phyloP scores from a whole-genome alignment of 2,113 vertebrate species.

The Callipepla californica region DNA sequence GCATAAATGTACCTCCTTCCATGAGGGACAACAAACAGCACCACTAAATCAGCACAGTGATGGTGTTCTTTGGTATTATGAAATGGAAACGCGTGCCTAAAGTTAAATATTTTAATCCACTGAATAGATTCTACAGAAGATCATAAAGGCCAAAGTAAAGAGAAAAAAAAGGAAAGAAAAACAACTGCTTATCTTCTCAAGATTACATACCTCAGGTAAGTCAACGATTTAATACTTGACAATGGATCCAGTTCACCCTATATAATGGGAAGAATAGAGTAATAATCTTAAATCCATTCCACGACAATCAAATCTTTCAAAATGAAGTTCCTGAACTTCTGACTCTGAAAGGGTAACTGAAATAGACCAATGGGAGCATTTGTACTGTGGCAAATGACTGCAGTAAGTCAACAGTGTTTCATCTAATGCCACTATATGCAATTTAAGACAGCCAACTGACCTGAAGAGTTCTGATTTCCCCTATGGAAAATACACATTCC shows the following conservation, averaged over 20 bases:
- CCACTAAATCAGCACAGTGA: not conserved
- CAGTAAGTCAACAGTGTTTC: not conserved
- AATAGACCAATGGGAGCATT: not conserved
- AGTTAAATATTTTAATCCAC: not conserved
- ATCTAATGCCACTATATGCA: not conserved
- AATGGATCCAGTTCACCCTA: conserved; percentile 95
- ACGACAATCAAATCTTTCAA: not conserved
- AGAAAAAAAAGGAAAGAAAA: not conserved
- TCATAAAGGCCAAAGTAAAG: not conserved
- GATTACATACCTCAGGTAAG: conserved; percentile 87
- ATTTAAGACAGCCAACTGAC: not conserved
- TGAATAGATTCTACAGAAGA: not conserved
- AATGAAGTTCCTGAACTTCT: not conserved
- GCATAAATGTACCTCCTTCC: not conserved
- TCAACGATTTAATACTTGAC: conserved; percentile 88
- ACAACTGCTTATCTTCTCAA: not conserved
- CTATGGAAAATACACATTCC: not conserved
- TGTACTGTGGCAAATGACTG: not conserved
- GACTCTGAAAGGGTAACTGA: not conserved
- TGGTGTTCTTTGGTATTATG: not conserved
- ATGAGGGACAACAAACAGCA: not conserved
- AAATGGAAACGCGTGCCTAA: not conserved
- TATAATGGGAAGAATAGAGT: not conserved
- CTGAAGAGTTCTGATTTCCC: not conserved
- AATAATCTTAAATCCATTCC: not conserved